Percentiles rank a stretch among this genome's conserved stretches.
phyloP scores from a whole-genome alignment of 1,140 invertebrate species.

The Pseudomyrmex flavicornis region DNA sequence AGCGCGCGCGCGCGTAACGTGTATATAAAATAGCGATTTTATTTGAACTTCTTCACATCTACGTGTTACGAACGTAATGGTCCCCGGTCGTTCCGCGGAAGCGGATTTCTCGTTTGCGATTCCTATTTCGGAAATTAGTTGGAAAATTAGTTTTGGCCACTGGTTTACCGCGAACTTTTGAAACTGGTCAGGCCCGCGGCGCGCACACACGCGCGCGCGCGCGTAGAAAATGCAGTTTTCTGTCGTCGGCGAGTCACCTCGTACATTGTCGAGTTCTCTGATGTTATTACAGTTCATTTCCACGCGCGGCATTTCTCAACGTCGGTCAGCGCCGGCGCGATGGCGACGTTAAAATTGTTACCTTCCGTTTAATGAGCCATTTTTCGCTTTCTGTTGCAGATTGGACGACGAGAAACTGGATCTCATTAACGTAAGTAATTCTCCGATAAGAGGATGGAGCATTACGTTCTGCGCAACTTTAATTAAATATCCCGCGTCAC shows the following conservation, averaged over 20 bases:
- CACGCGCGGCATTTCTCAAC: conserved; percentile 38
- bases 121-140: conserved; percentile 77
- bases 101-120: conserved; percentile 71
- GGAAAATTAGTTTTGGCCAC: conserved; percentile 77
- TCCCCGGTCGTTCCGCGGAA: conserved; percentile 47
- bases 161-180: conserved; percentile 70
- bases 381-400: conserved; percentile 87
- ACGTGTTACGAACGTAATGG: conserved; percentile 41
- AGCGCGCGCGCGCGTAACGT: not conserved
- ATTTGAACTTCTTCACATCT: not conserved
- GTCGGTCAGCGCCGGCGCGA: conserved; percentile 26
- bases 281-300: conserved; percentile 54
- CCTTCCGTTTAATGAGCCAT: conserved; percentile 44
- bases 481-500: conserved; percentile 34
- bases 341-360: conserved; percentile 51
- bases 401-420: conserved; percentile 92
- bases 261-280: conserved; percentile 35
- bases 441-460: conserved; percentile 1
- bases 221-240: conserved; percentile 54
- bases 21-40: conserved; percentile 27
- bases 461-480: conserved; percentile 40
- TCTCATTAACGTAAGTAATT: conserved; percentile 93
- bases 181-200: conserved; percentile 57
- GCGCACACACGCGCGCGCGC: not conserved
- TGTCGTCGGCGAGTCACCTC: conserved; percentile 38